phyloP scores from a whole-genome alignment of 2,113 vertebrate genomes.

The Myiagra hebetior region DNA sequence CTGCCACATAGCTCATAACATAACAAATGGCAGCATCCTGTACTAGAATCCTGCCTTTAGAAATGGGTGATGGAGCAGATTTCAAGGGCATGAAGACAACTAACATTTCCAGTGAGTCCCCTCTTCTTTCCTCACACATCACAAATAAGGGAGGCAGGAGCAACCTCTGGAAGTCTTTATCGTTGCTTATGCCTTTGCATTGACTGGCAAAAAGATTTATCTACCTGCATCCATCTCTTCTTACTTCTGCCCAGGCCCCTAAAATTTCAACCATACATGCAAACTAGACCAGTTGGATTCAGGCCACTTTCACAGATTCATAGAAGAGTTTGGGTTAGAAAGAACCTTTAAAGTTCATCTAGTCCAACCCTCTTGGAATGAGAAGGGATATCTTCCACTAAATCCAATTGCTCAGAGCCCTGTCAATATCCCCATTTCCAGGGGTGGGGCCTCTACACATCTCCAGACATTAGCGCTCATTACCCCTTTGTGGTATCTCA shows the following conservation, averaged over 20 bases:
- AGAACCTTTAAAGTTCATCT: neutral
- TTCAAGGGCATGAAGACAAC: neutral
- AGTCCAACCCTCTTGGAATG: neutral
- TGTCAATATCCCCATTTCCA: accelerated
- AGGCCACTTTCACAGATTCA: neutral
- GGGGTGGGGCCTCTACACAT: neutral
- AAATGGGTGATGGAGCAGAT: neutral
- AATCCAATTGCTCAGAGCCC: neutral
- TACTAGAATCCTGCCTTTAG: neutral
- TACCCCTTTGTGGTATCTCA: neutral
- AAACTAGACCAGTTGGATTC: neutral
- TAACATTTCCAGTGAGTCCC: neutral
- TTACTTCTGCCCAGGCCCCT: neutral
- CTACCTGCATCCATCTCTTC: neutral
- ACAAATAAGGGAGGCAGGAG: neutral
- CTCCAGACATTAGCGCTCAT: neutral
- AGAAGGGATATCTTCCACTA: neutral
- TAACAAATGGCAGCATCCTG: neutral
- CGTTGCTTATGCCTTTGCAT: neutral
- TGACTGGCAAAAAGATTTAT: neutral
- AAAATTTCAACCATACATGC: neutral
- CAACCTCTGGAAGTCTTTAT: neutral
- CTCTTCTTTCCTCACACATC: neutral
- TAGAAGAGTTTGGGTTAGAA: neutral
- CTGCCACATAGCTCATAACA: neutral